A percentile compares a stretch with the other conserved stretches of the same genome.
Conservation (phyloP, 2,797 vertebrate species). For the Coregonus suidteri region DNA sequence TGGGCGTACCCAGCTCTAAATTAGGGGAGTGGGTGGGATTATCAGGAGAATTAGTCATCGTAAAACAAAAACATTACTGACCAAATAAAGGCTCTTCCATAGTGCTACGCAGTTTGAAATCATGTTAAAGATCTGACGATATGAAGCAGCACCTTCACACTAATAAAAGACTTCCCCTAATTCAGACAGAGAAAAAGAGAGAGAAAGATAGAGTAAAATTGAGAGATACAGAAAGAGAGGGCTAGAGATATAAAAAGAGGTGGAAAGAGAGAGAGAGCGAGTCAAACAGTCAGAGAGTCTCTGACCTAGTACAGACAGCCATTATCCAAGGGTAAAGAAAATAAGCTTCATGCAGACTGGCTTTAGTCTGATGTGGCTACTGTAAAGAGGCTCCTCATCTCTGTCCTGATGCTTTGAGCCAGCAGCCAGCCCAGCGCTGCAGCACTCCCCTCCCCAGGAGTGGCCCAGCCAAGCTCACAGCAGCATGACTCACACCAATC, state of each 20-base stretch:
- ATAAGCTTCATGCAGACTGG: background rate
- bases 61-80: background rate
- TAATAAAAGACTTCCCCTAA: background rate
- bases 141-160: background rate
- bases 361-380: background rate
- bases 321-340: background rate
- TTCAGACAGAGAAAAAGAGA: background rate
- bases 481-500: slow-evolving; percentile 20
- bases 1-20: background rate
- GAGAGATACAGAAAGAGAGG: too few relatives aligned
- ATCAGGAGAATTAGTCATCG: background rate
- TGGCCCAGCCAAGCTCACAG: slow-evolving; percentile 7
- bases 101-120: background rate
- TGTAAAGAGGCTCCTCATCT: background rate
- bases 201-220: background rate
- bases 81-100: background rate
- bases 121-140: background rate
- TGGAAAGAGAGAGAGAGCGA: too few relatives aligned
- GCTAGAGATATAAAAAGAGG: too few relatives aligned
- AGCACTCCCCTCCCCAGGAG: slow-evolving; percentile 6
- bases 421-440: background rate
- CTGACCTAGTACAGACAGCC: background rate
- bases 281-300: background rate
- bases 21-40: too few relatives aligned
- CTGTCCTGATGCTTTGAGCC: background rate